These are phyloP conservation scores for Penaeus monodon DNA, from an alignment of 2,888 invertebrate species.

Conservation along the genomic window DNA sequence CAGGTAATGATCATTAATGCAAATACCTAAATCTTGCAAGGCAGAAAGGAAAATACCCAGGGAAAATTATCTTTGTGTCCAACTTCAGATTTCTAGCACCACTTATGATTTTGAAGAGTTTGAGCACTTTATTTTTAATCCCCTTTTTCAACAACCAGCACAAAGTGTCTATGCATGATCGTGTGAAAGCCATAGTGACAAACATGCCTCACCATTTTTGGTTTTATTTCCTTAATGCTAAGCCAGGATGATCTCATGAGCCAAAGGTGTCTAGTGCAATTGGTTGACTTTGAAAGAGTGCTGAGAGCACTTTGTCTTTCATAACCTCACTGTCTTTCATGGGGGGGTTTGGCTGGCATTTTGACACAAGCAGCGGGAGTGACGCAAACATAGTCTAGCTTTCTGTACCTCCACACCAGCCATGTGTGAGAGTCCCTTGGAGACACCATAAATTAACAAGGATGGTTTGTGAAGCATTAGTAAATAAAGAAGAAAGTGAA, in stretches of 20 bases:
- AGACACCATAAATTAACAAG: too few relatives aligned
- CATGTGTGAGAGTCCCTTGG: not conserved
- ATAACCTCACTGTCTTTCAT: constrained; percentile 63
- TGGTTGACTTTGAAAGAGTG: constrained; percentile 36
- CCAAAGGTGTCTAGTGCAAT: constrained; percentile 44
- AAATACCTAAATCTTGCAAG: too few relatives aligned
- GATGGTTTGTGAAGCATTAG: too few relatives aligned
- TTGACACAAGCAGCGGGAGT: constrained; percentile 54
- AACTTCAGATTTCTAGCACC: too few relatives aligned
- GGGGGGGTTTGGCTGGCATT: constrained; percentile 54
- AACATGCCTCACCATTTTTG: not conserved
- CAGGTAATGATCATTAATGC: too few relatives aligned
- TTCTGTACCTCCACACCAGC: not conserved
- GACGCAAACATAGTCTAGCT: constrained; percentile 31
- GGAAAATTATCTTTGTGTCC: too few relatives aligned
- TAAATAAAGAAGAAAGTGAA: too few relatives aligned
- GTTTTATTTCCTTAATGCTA: constrained; percentile 13
- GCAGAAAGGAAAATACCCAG: too few relatives aligned
- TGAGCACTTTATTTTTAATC: too few relatives aligned
- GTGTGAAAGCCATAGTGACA: constrained; percentile 12
- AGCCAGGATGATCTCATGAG: constrained; percentile 38
- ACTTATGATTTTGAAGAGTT: too few relatives aligned
- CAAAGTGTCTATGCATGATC: constrained; percentile 45
- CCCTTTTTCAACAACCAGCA: constrained; percentile 10
- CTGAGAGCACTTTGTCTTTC: constrained; percentile 60